These are phyloP conservation scores for Pipistrellus kuhlii DNA, from an alignment of 2,797 vertebrate genomes.

Conservation along the genomic window DNA sequence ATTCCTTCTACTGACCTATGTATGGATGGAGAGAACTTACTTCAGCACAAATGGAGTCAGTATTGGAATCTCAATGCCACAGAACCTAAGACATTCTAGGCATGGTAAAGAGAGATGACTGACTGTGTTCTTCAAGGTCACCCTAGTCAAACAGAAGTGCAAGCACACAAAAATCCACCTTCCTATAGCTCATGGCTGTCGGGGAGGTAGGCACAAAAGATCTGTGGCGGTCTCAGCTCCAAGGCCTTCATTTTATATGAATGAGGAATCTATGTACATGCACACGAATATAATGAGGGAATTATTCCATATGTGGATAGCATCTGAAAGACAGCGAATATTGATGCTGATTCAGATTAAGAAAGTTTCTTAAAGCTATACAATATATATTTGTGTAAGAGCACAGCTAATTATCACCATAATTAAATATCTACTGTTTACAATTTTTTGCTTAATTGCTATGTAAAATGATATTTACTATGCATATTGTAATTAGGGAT, in stretches of 20 bases:
- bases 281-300: background rate
- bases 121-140: background rate
- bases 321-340: background rate
- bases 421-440: constrained; percentile 12
- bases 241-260: background rate
- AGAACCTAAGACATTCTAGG: background rate
- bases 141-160: background rate
- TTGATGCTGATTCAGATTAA: background rate
- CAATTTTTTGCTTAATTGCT: constrained; percentile 57
- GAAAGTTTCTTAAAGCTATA: constrained; percentile 28
- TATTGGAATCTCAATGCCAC: background rate
- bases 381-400: constrained; percentile 25
- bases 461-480: constrained; percentile 30
- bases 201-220: no score
- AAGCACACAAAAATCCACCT: background rate
- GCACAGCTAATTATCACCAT: constrained; percentile 31
- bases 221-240: background rate
- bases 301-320: background rate
- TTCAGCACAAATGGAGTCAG: background rate
- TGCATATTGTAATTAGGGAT: constrained; percentile 15
- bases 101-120: background rate
- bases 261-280: background rate
- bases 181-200: background rate
- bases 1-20: background rate
- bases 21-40: background rate